Evolutionary conservation across 2,888 invertebrate species (phyloP), one percentile per base, ranked within the genome.

Genomic region (Lottia scabra): DNA sequence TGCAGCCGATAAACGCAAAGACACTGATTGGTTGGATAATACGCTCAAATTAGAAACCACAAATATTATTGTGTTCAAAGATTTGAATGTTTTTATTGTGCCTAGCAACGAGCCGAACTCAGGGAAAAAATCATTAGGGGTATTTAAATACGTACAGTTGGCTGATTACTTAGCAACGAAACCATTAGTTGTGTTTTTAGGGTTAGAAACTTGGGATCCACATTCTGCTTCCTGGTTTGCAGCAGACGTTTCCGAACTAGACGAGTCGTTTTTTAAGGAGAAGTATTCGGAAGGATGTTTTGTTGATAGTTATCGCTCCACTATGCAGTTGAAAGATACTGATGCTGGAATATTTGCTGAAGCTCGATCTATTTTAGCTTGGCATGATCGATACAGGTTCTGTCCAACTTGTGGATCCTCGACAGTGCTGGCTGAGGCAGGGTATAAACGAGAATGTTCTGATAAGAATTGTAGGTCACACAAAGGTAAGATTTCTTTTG

Each of bases 331-430:
- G 70, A 76, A 80, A n/a, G 77, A 83, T 6, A 72, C 80, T 0
- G 86, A 88, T 27, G 87, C 87, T 12, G 87, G 84, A 0, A 83
- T 89, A 43, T 85, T 83, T 77, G 89, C 89, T 26, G 89, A 90
- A 74, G 89, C 90, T 4, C 78, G 87, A 46, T 85, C 88, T 0
- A 80, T 91, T 64, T 76, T 91, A 65, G 87, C 87, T 19, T 91
- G 91, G 91, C 86, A 90, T 73, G 85, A 87, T 48, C 84, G 87
- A 0, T 90, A 89, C 77, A 78, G 84, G 63, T 89, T 88, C 75
- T 91, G 91, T 82, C 88, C 90, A 5, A 88, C 89, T 2, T 91
- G 91, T 81, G 90, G 89, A 5, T 80, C 83, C 19, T 74, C 80
- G 13, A 85, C 90, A 43, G 71, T 71, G 15, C 71, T 87, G 38